Conservation (phyloP, 2,888 invertebrate species). For the Xylota segnis region DNA sequence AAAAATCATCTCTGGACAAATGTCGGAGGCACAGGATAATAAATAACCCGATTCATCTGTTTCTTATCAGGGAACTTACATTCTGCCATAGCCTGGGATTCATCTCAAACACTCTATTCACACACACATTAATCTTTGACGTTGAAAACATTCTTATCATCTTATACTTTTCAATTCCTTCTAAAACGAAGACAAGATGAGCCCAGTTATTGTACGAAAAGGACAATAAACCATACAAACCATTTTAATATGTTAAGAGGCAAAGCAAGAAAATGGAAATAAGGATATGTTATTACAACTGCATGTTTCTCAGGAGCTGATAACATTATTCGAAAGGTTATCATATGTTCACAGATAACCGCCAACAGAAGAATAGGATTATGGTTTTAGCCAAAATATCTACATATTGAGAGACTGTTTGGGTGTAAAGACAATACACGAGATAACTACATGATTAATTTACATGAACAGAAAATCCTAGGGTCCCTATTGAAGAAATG, state of each 20-base stretch:
- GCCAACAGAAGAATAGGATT: conserved; percentile 12
- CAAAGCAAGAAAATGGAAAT: background rate
- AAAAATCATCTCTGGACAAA: background rate
- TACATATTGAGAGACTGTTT: background rate
- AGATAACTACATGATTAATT: conserved; percentile 21
- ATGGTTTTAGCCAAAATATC: conserved; percentile 6
- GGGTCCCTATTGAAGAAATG: background rate
- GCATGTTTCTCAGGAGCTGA: background rate
- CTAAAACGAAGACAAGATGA: background rate
- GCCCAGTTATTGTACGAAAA: conserved; percentile 12
- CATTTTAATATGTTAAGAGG: conserved; percentile 34
- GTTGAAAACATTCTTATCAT: conserved; percentile 41
- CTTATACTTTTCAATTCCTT: conserved; percentile 9
- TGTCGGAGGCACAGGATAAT: conserved; percentile 34
- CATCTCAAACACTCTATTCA: conserved; percentile 24
- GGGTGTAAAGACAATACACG: background rate
- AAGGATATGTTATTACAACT: background rate
- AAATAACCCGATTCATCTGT: conserved; percentile 64
- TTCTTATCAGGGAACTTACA: conserved; percentile 58
- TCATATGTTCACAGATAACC: conserved; percentile 10
- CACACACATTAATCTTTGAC: conserved; percentile 44
- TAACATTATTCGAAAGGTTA: conserved; percentile 39
- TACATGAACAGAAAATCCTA: background rate
- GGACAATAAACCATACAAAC: conserved; percentile 29
- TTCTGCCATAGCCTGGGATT: conserved; percentile 23